Evolutionary conservation across 2,113 vertebrate genomes (phyloP).

Genomic region (Salvelinus sp.): DNA sequence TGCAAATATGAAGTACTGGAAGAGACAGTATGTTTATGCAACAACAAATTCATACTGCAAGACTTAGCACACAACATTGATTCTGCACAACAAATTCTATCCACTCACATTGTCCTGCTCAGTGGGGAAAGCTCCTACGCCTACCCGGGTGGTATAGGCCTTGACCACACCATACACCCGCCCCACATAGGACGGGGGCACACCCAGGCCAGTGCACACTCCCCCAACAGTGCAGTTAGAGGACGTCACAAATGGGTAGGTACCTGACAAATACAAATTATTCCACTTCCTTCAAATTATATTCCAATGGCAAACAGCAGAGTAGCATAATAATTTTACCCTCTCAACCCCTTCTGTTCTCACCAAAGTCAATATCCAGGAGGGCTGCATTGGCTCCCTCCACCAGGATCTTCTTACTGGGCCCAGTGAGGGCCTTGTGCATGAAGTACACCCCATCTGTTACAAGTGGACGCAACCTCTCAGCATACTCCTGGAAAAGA

Average conservation of each 20-base stretch:
- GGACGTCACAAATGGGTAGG: slow-evolving; percentile 82
- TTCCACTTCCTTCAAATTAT: background rate
- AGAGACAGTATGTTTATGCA: background rate
- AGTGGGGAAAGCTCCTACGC: slow-evolving; percentile 81
- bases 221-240: slow-evolving; percentile 82
- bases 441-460: slow-evolving; percentile 84
- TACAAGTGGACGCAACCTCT: slow-evolving; percentile 75
- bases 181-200: slow-evolving; percentile 75
- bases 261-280: slow-evolving; percentile 60
- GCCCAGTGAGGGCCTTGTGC: slow-evolving; percentile 77
- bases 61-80: background rate
- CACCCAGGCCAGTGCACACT: slow-evolving; percentile 80
- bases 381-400: slow-evolving; percentile 82
- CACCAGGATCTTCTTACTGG: slow-evolving; percentile 81
- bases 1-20: background rate
- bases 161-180: slow-evolving; percentile 82
- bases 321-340: background rate
- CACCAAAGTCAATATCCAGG: slow-evolving; percentile 83
- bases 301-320: background rate
- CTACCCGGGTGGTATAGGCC: slow-evolving; percentile 80
- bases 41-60: too few species aligned
- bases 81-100: background rate
- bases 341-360: slow-evolving; percentile 9
- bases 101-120: slow-evolving; percentile 78
- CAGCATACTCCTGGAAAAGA: slow-evolving; percentile 60